A percentile compares a stretch with the other conserved stretches of the same genome.
phyloP scores from a whole-genome alignment of 2,888 invertebrate species.

The Listrodromus nycthemerus region DNA sequence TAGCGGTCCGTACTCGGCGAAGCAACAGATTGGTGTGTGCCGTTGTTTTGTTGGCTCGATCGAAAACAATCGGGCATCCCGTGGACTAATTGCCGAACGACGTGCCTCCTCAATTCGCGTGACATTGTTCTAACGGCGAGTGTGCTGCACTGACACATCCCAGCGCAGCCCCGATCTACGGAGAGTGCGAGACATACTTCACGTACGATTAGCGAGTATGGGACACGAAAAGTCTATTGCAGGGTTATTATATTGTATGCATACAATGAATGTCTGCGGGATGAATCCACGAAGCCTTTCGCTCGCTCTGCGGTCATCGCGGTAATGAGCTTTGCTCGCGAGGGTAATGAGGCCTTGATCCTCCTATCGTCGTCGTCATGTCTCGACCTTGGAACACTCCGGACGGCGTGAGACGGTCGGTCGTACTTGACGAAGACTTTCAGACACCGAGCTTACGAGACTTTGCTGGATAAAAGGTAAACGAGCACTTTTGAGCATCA shows the following conservation, averaged over 20 bases:
- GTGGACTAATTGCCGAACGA: constrained; percentile 53
- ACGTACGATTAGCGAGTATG: constrained; percentile 51
- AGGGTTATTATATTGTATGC: constrained; percentile 53
- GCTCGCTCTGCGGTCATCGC: constrained; percentile 80
- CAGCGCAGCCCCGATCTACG: constrained; percentile 25
- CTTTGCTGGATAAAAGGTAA: background rate
- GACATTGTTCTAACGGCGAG: constrained; percentile 54
- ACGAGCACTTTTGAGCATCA: background rate
- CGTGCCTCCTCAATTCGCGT: constrained; percentile 51
- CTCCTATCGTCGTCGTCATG: constrained; percentile 51
- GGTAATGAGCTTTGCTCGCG: constrained; percentile 81
- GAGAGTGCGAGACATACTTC: constrained; percentile 38
- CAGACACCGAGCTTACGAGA: background rate
- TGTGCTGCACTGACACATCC: constrained; percentile 12
- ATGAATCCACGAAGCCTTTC: constrained; percentile 66
- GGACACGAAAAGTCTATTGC: constrained; percentile 19
- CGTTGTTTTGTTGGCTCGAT: constrained; percentile 27
- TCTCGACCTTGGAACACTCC: constrained; percentile 57
- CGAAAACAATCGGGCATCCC: constrained; percentile 47
- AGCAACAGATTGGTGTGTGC: constrained; percentile 22
- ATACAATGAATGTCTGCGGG: constrained; percentile 49
- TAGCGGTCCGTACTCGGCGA: constrained; percentile 2
- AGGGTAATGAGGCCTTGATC: constrained; percentile 80
- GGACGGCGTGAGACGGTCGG: constrained; percentile 22
- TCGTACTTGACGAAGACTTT: constrained; percentile 9